These are phyloP conservation scores for Octodonta nipae DNA, from an alignment of 2,888 invertebrate species.

Conservation along the genomic window DNA sequence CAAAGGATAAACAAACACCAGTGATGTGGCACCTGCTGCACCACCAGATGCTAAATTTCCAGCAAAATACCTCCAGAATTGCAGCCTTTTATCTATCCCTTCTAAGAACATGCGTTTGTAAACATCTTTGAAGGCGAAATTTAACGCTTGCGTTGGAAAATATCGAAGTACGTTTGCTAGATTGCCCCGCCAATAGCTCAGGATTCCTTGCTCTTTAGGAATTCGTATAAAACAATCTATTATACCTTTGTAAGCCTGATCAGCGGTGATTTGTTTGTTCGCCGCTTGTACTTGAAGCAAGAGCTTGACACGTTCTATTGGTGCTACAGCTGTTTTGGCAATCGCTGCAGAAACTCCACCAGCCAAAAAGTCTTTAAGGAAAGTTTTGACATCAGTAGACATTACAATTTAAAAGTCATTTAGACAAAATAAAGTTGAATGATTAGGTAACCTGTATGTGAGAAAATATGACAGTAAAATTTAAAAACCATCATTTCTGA, in stretches of 20 bases:
- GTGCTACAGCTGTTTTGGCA: slow-evolving; percentile 53
- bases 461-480: no score
- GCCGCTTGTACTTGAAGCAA: slow-evolving; percentile 52
- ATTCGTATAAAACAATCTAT: slow-evolving; percentile 53
- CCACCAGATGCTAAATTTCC: slow-evolving; percentile 67
- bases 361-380: slow-evolving; percentile 44
- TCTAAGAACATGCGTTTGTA: slow-evolving; percentile 59
- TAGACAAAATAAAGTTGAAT: no score
- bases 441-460: no score
- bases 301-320: slow-evolving; percentile 53
- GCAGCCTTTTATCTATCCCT: slow-evolving; percentile 58
- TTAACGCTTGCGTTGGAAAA: slow-evolving; percentile 65
- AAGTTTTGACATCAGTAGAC: background rate
- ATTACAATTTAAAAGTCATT: no score
- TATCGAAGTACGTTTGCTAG: slow-evolving; percentile 66
- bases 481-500: no score
- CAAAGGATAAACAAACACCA: slow-evolving; percentile 64
- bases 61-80: slow-evolving; percentile 55
- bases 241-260: slow-evolving; percentile 49
- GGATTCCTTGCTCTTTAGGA: slow-evolving; percentile 53
- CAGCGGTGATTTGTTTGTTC: slow-evolving; percentile 44
- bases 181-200: slow-evolving; percentile 65
- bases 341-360: slow-evolving; percentile 53
- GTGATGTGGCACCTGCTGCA: slow-evolving; percentile 63
- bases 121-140: slow-evolving; percentile 68